phyloP scores from a whole-genome alignment of 2,113 vertebrate genomes.

The Clarias magur region DNA sequence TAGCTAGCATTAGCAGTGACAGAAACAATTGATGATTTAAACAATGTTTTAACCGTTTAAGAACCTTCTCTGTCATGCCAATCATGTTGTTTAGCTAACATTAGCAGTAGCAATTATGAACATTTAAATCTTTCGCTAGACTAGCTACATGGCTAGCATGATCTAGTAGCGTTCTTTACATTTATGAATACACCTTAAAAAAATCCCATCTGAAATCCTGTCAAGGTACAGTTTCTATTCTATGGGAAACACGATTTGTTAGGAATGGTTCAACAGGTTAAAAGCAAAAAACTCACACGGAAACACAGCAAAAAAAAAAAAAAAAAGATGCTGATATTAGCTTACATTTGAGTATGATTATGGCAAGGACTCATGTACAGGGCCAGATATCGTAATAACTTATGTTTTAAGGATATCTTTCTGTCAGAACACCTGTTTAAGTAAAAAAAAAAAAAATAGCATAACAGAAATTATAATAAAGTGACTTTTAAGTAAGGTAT shows the following conservation, averaged over 20 bases:
- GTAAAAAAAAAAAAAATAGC: too few species aligned
- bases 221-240: not conserved
- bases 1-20: not conserved
- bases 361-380: not conserved
- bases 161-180: not conserved
- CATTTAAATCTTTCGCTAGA: not conserved
- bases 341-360: not conserved
- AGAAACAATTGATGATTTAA: not conserved
- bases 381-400: not conserved
- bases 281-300: not conserved
- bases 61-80: not conserved
- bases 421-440: not conserved
- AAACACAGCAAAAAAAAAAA: not conserved
- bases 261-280: not conserved
- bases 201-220: not conserved
- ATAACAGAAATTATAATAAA: not conserved
- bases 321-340: not conserved
- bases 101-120: not conserved
- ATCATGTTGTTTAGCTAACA: not conserved
- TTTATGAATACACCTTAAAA: not conserved
- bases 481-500: not conserved
- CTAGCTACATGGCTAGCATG: not conserved
- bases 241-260: not conserved
- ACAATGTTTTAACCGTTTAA: not conserved
- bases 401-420: not conserved